phyloP scores from a whole-genome alignment of 2,113 vertebrate species.

The Mesocricetus auratus region DNA sequence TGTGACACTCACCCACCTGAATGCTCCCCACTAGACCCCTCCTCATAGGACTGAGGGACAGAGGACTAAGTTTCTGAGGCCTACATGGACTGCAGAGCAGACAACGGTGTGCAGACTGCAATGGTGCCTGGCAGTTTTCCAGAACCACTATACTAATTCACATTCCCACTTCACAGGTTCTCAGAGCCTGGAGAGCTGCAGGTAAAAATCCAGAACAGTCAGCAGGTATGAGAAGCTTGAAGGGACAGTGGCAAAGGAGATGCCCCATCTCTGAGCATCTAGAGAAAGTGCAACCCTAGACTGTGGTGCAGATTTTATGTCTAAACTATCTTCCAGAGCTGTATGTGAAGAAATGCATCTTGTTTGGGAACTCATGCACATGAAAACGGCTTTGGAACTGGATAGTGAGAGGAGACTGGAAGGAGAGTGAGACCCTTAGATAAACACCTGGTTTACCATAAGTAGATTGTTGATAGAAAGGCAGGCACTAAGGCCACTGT shows the following conservation, averaged over 20 bases:
- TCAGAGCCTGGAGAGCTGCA: not conserved
- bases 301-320: not conserved
- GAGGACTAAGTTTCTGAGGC: not conserved
- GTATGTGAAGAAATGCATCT: not conserved
- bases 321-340: not conserved
- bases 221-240: not conserved
- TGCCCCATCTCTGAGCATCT: not conserved
- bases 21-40: not conserved
- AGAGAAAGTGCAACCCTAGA: not conserved
- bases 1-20: not conserved
- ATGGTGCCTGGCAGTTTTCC: not conserved
- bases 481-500: not conserved
- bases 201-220: not conserved
- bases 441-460: not conserved
- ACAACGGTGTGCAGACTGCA: not conserved
- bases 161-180: not conserved
- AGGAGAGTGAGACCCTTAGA: not conserved
- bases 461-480: not conserved
- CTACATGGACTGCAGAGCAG: not conserved
- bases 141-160: not conserved
- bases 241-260: not conserved
- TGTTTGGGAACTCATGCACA: not conserved
- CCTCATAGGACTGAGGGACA: not conserved
- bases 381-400: not conserved
- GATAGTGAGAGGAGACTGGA: not conserved